Conservation (phyloP, 2,888 invertebrate genomes). For the Phengaris arion region DNA sequence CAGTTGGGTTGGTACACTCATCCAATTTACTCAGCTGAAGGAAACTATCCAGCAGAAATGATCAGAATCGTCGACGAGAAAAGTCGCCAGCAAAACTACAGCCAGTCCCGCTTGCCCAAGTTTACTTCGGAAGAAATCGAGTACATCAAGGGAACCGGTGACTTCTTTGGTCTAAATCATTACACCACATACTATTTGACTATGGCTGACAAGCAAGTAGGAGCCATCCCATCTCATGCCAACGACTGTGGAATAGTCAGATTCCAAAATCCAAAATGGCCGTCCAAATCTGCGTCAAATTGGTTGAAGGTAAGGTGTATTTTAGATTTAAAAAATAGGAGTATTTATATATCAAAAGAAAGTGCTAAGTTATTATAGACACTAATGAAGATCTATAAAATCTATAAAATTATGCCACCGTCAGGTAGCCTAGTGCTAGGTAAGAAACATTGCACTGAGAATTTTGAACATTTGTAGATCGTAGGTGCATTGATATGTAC, state of each 20-base stretch:
- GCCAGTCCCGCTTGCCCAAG: constrained; percentile 76
- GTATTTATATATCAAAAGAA: no score
- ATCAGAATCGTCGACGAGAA: constrained; percentile 75
- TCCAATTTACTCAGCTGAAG: constrained; percentile 75
- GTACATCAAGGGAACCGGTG: constrained; percentile 68
- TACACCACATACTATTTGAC: constrained; percentile 71
- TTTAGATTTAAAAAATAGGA: no score
- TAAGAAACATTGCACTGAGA: no score
- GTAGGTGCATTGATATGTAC: no score
- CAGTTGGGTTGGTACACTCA: constrained; percentile 79
- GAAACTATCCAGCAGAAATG: constrained; percentile 79
- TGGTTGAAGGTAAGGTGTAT: constrained; percentile 78
- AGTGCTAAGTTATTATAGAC: no score
- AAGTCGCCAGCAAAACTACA: constrained; percentile 75
- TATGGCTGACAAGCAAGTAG: constrained; percentile 66
- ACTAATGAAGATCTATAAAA: no score
- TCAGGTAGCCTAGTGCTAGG: no score
- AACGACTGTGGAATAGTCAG: constrained; percentile 81
- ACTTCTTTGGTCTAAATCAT: constrained; percentile 75
- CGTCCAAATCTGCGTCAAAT: constrained; percentile 75
- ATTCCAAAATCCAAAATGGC: constrained; percentile 80
- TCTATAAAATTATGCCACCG: no score
- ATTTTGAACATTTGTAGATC: no score
- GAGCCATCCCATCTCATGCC: constrained; percentile 76
- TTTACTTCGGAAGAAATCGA: constrained; percentile 74